Percentiles rank a stretch among this genome's conserved stretches.
phyloP scores from a whole-genome alignment of 1,140 invertebrate genomes.

The Glossosoma conforme region DNA sequence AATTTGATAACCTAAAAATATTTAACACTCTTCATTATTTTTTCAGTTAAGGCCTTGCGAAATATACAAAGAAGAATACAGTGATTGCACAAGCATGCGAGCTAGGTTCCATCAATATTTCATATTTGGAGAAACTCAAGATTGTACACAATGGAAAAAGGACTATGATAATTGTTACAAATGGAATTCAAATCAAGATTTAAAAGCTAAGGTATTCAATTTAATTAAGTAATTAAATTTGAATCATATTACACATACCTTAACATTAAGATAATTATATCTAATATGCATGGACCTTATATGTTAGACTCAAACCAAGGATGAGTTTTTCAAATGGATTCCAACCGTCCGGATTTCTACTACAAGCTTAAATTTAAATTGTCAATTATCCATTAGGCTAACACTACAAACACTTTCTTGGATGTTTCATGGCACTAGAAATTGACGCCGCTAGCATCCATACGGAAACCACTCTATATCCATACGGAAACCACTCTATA shows the following conservation, averaged over 20 bases:
- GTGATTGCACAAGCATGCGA: slow-evolving; percentile 67
- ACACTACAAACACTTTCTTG: too few species aligned
- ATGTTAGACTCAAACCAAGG: too few species aligned
- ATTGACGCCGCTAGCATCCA: too few species aligned
- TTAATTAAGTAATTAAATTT: slow-evolving; percentile 7
- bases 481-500: too few species aligned
- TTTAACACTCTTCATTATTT: background rate
- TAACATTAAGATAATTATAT: slow-evolving; percentile 4
- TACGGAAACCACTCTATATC: too few species aligned
- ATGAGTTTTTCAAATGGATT: too few species aligned
- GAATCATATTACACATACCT: slow-evolving; percentile 2
- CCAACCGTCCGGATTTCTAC: slow-evolving; percentile 1
- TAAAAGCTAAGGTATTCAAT: slow-evolving; percentile 64
- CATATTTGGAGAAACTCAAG: slow-evolving; percentile 62
- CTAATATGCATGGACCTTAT: too few species aligned
- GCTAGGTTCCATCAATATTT: slow-evolving; percentile 84
- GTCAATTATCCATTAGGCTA: too few species aligned
- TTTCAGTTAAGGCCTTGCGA: slow-evolving; percentile 66
- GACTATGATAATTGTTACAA: slow-evolving; percentile 71
- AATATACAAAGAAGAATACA: slow-evolving; percentile 72
- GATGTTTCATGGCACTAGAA: too few species aligned
- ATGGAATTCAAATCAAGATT: slow-evolving; percentile 59
- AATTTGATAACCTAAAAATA: background rate
- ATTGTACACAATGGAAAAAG: slow-evolving; percentile 74
- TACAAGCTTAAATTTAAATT: slow-evolving; percentile 2